phyloP scores from a whole-genome alignment of 2,888 invertebrate genomes.

The Nomada fabriciana region DNA sequence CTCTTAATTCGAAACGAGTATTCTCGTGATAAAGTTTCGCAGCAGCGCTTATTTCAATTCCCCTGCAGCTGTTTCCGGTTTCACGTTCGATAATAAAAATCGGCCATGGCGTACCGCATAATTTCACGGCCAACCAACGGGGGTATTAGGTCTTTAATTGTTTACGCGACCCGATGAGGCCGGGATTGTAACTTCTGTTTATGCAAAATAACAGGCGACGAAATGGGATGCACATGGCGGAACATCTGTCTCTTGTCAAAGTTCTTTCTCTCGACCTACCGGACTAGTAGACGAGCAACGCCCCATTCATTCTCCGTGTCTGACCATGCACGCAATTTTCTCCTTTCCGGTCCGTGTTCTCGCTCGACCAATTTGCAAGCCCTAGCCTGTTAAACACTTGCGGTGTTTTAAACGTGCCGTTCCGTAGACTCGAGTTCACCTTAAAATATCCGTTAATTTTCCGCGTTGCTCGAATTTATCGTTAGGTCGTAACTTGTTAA shows the following conservation, averaged over 20 bases:
- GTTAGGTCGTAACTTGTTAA: background rate
- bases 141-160: slow-evolving; percentile 54
- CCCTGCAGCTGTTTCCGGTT: slow-evolving; percentile 14
- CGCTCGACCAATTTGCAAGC: background rate
- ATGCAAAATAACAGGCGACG: slow-evolving; percentile 49
- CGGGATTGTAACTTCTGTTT: slow-evolving; percentile 28
- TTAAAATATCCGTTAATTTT: slow-evolving; percentile 6
- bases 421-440: background rate
- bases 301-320: slow-evolving; percentile 62
- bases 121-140: slow-evolving; percentile 3
- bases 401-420: slow-evolving; percentile 8
- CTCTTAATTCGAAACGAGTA: slow-evolving; percentile 17
- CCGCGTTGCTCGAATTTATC: background rate
- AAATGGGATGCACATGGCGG: slow-evolving; percentile 33
- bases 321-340: slow-evolving; percentile 55
- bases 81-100: slow-evolving; percentile 9
- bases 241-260: slow-evolving; percentile 53
- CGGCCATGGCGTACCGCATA: slow-evolving; percentile 3
- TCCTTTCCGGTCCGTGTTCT: slow-evolving; percentile 31
- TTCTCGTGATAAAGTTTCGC: slow-evolving; percentile 42
- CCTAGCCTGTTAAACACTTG: background rate
- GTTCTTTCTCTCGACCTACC: slow-evolving; percentile 31
- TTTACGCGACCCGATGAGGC: slow-evolving; percentile 30
- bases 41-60: slow-evolving; percentile 30
- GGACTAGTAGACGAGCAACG: slow-evolving; percentile 12